Conservation (phyloP, 2,888 invertebrate genomes). For the Caenorhabditis afra region DNA sequence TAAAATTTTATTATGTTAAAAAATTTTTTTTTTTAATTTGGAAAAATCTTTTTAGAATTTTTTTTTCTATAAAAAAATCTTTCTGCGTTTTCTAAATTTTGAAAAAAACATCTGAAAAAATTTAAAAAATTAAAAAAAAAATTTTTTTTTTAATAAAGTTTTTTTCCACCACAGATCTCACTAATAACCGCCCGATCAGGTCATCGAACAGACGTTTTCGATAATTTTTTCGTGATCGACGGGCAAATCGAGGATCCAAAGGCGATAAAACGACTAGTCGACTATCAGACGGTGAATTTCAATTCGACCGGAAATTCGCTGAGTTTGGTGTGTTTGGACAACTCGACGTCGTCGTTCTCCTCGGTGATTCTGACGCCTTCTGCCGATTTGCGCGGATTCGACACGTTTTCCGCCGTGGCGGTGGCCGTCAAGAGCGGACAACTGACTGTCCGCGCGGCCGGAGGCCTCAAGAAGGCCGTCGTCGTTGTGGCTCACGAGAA, state of each 20-base stretch:
- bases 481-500: conserved; percentile 22
- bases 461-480: conserved; percentile 18
- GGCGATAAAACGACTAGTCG: conserved; percentile 14
- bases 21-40: neutral
- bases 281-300: conserved; percentile 25
- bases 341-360: conserved; percentile 8
- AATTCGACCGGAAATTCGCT: conserved; percentile 27
- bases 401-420: conserved; percentile 20
- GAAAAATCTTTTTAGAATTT: no score
- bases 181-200: conserved; percentile 26
- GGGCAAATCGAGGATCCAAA: conserved; percentile 27
- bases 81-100: neutral
- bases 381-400: conserved; percentile 1
- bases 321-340: conserved; percentile 32
- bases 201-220: conserved; percentile 22
- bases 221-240: conserved; percentile 38
- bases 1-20: neutral
- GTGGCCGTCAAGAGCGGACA: neutral
- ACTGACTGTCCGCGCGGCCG: neutral
- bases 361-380: conserved; percentile 14
- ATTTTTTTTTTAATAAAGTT: neutral
- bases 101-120: neutral
- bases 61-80: neutral
- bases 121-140: neutral
- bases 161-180: conserved; percentile 40